phyloP scores from a whole-genome alignment of 2,797 vertebrate species.

The Pelodytes ibericus region DNA sequence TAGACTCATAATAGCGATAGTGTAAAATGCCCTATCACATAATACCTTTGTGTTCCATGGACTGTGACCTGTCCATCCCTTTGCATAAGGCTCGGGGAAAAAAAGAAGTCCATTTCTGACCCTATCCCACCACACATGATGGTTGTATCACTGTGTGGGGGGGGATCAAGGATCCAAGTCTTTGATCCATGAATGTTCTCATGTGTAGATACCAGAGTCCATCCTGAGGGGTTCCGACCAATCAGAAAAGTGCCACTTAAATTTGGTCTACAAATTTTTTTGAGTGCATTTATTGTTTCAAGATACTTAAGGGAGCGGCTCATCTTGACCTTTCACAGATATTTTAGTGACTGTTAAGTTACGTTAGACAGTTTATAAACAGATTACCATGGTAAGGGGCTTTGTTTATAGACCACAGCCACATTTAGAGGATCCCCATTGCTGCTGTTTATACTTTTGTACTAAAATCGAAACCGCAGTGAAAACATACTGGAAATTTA shows the following conservation, averaged over 20 bases:
- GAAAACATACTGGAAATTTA: not conserved
- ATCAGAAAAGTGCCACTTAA: not conserved
- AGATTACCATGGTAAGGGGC: not conserved
- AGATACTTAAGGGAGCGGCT: not conserved
- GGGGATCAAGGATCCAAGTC: not conserved
- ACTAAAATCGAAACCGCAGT: not conserved
- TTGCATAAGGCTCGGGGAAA: too few species aligned
- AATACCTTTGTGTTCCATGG: too few species aligned
- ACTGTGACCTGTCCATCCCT: too few species aligned
- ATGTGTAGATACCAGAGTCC: not conserved
- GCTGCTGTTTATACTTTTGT: not conserved
- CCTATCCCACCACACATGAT: not conserved
- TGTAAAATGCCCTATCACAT: too few species aligned
- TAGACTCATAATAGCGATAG: too few species aligned
- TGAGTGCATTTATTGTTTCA: not conserved
- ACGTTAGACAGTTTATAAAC: not conserved
- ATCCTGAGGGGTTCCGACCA: not conserved
- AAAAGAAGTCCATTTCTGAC: not conserved
- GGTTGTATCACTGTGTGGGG: not conserved
- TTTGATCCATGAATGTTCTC: not conserved
- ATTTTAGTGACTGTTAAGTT: not conserved
- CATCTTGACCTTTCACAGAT: not conserved
- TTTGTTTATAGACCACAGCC: slow-evolving; percentile 11
- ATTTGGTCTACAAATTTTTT: not conserved
- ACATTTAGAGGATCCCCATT: not conserved